These are phyloP conservation scores for Tadarida brasiliensis DNA, from an alignment of 2,797 vertebrate species.

Conservation along the genomic window DNA sequence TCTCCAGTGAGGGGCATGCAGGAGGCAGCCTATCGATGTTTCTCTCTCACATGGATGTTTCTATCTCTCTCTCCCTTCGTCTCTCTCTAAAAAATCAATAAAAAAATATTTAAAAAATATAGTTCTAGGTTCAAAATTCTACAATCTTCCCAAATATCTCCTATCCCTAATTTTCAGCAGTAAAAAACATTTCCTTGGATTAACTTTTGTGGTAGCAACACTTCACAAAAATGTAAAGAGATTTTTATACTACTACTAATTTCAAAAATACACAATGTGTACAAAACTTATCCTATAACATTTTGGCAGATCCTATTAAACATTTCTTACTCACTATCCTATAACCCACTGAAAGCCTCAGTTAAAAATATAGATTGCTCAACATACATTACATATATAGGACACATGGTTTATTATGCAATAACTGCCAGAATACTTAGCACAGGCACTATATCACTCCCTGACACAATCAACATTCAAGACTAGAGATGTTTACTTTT, in stretches of 20 bases:
- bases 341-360: not conserved
- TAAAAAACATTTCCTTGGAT: not conserved
- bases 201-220: not conserved
- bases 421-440: not conserved
- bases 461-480: not conserved
- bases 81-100: not conserved
- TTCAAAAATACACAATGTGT: not conserved
- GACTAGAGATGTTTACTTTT: not conserved
- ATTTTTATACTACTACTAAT: not conserved
- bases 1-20: not conserved
- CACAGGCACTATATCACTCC: not conserved
- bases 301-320: not conserved
- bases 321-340: constrained; percentile 10
- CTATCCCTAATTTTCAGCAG: constrained; percentile 28
- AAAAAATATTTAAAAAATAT: not conserved
- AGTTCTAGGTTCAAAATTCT: not conserved
- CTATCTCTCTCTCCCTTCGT: not conserved
- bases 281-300: not conserved
- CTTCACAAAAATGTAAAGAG: not conserved
- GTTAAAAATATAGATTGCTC: constrained; percentile 62
- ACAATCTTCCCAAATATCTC: not conserved
- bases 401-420: constrained; percentile 47
- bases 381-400: constrained; percentile 54
- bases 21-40: not conserved
- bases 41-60: not conserved